phyloP scores from a whole-genome alignment of 2,888 invertebrate species.

The Hirtodrosophila cameraria region DNA sequence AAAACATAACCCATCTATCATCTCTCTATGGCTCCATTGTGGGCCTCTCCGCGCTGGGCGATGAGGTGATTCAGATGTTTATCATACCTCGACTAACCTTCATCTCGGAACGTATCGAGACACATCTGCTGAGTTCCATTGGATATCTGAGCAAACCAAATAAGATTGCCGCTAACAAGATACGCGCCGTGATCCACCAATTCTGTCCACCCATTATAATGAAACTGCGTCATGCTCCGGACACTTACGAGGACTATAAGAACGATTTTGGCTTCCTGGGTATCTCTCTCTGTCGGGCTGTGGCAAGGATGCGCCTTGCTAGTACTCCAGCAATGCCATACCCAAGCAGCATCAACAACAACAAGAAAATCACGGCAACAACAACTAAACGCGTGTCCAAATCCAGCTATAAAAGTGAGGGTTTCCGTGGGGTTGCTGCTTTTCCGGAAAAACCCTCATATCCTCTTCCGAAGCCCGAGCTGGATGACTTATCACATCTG shows the following conservation, averaged over 20 bases:
- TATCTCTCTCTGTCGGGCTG: constrained; percentile 90
- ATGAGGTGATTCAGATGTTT: constrained; percentile 92
- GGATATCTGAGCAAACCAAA: constrained; percentile 91
- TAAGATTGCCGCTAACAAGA: constrained; percentile 95
- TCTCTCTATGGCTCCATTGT: constrained; percentile 97
- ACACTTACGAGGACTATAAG: constrained; percentile 94
- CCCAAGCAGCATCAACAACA: constrained; percentile 78
- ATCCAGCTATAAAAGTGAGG: constrained; percentile 68
- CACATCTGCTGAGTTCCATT: constrained; percentile 86
- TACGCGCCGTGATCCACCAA: constrained; percentile 94
- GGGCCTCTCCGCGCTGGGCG: constrained; percentile 94
- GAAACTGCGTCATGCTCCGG: constrained; percentile 90
- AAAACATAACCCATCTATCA: constrained; percentile 94
- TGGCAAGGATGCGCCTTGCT: constrained; percentile 90
- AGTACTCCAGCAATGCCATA: constrained; percentile 81
- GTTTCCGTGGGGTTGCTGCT: constrained; percentile 79
- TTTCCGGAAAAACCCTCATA: constrained; percentile 74
- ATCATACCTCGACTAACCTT: constrained; percentile 93
- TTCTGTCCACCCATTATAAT: constrained; percentile 94
- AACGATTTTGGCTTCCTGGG: constrained; percentile 95
- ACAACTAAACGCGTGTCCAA: constrained; percentile 76
- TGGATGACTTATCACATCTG: constrained; percentile 89
- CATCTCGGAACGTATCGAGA: constrained; percentile 87
- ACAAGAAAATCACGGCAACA: constrained; percentile 83
- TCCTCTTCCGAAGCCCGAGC: constrained; percentile 84